Percentiles rank a stretch among this genome's conserved stretches.
Conservation (phyloP, 2,113 vertebrate species). For the Orcinus orca region DNA sequence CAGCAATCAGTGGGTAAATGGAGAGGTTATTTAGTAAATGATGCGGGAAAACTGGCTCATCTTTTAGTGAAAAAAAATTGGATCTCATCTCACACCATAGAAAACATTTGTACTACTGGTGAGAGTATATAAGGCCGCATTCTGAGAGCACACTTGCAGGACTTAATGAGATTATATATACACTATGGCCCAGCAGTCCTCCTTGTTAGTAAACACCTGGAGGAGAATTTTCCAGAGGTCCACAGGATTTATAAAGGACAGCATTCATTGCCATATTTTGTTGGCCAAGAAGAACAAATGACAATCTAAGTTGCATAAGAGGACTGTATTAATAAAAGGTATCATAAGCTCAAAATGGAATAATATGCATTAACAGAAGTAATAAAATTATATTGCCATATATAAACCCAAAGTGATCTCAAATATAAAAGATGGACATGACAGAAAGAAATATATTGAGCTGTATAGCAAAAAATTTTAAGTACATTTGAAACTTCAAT, state of each 20-base stretch:
- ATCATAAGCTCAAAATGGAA: not conserved
- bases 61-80: not conserved
- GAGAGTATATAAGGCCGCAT: too few relatives aligned
- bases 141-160: not conserved
- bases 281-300: not conserved
- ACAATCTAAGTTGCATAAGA: not conserved
- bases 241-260: not conserved
- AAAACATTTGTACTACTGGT: not conserved
- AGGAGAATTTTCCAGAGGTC: not conserved
- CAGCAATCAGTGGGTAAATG: not conserved
- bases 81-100: not conserved
- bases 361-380: not conserved
- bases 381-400: not conserved
- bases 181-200: fast-evolving
- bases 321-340: not conserved
- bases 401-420: not conserved
- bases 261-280: not conserved
- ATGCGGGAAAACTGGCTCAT: not conserved
- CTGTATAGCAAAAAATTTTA: not conserved
- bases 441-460: not conserved
- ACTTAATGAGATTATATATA: not conserved
- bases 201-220: not conserved
- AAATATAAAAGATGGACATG: not conserved
- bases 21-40: not conserved
- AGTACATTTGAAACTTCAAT: not conserved